These are phyloP conservation scores for Stegana nigrithorax DNA, from an alignment of 2,888 invertebrate genomes.

Conservation along the genomic window DNA sequence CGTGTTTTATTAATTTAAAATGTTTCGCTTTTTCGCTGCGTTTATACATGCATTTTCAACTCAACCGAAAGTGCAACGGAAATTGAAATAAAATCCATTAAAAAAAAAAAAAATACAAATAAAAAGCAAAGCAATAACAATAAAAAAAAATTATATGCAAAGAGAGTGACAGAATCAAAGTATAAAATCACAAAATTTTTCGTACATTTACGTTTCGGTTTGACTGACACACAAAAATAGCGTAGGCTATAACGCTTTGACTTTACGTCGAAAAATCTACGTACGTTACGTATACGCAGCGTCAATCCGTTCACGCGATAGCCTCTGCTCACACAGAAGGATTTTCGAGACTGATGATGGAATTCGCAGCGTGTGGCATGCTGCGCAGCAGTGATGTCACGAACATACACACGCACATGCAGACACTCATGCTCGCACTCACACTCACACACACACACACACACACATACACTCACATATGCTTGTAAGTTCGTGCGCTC, in stretches of 20 bases:
- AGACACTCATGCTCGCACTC: neutral
- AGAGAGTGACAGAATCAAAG: constrained; percentile 9
- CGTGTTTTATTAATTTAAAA: too few species aligned
- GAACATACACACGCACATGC: neutral
- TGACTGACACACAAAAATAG: constrained; percentile 3
- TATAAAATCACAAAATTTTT: neutral
- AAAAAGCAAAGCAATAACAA: neutral
- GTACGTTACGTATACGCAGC: constrained; percentile 50
- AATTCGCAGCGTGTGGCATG: constrained; percentile 25
- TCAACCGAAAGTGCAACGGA: neutral
- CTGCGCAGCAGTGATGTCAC: constrained; percentile 30
- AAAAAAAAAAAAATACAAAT: neutral
- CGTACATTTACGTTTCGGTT: neutral
- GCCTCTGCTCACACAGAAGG: constrained; percentile 59
- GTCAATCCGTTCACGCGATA: constrained; percentile 42
- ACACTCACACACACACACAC: neutral
- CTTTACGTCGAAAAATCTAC: constrained; percentile 18
- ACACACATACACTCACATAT: neutral
- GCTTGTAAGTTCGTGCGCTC: too few species aligned
- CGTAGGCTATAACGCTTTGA: neutral
- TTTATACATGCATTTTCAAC: neutral
- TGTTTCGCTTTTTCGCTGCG: too few species aligned
- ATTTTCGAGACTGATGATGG: constrained; percentile 54
- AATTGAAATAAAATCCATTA: neutral
- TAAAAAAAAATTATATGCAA: neutral